Base-by-base conservation (phyloP, 2,113 vertebrate genomes). In the Cyphomyrus discorhynchus region DNA sequence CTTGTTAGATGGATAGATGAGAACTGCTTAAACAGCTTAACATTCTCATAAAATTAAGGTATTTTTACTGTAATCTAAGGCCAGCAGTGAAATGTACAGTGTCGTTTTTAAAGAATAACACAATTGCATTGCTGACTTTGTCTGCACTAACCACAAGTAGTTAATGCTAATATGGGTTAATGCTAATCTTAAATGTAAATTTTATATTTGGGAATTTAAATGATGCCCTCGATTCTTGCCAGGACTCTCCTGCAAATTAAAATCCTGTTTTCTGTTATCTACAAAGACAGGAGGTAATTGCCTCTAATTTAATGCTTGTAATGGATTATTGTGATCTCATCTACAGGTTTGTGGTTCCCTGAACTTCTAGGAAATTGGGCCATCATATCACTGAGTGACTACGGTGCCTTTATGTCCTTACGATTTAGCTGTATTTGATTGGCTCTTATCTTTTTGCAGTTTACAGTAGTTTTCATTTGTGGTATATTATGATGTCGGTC, bases 241-340 rank as follows among this genome's bases (percentile, higher is more conserved):
- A 53, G 27, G 47, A 80, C 5, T 80, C 70, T 80, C 31, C 35
- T 89, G 46, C 70, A 89, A 89, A 89, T 89, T 77, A 89, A 80
- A 89, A 89, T 39, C 47, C 70, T 80, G 88, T 89, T 80, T 89
- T 47, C 39, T 80, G 70, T 89, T 88, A 24, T 88, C 46, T 80
- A 47, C 42, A 80, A 77, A 89, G 70, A 88, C 53, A 88, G 31
- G 21, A 8, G n/a, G 1, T 52, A 77, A 77, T 88, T 88, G 8
- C 46, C 46, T 46, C 39, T 70, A 47, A 19, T 88, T 88, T 62
- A 88, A 50, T 88, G 66, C 27, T 27, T 88, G 62, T 88, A 88
- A 80, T 88, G 88, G 66, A 80, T 74, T 88, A 74, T 50, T 74
- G n/a, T 88, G 88, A 77, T 88, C 31, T 35, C 13, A 80, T 74